These are phyloP conservation scores for Craterocephalus amniculus DNA, from an alignment of 2,797 vertebrate species.

Conservation along the genomic window DNA sequence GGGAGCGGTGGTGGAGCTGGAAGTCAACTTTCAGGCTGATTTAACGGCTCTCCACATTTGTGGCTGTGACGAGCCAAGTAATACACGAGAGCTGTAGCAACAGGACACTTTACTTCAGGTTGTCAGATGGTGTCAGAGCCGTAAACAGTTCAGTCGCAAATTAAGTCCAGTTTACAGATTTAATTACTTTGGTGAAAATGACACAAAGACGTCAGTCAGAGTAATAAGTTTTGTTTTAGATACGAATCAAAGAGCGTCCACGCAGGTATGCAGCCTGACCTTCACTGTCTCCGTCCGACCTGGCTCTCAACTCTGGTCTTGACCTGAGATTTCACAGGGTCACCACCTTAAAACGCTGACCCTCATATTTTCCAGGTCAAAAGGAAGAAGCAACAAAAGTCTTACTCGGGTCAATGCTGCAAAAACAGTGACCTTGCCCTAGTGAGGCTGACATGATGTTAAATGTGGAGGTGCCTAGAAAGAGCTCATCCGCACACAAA, in stretches of 20 bases:
- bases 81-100: neutral
- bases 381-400: slow-evolving; percentile 26
- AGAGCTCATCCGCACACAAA: no score
- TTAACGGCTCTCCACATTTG: neutral
- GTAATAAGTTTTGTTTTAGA: neutral
- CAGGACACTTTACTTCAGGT: neutral
- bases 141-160: neutral
- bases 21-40: slow-evolving; percentile 6
- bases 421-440: slow-evolving; percentile 28
- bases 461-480: no score
- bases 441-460: neutral
- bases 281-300: slow-evolving; percentile 36
- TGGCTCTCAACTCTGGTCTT: slow-evolving; percentile 57
- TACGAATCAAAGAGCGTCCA: neutral
- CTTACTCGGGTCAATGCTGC: slow-evolving; percentile 31
- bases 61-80: neutral
- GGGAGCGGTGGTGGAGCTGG: neutral
- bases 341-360: slow-evolving; percentile 43
- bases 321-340: slow-evolving; percentile 48
- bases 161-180: neutral
- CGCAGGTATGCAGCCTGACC: slow-evolving; percentile 38
- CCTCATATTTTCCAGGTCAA: slow-evolving; percentile 58
- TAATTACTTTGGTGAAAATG: neutral
- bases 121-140: slow-evolving; percentile 1
- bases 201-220: neutral